Evolutionary conservation across 2,797 vertebrate genomes (phyloP).

Genomic region (Poeciliopsis paucimaculata): DNA sequence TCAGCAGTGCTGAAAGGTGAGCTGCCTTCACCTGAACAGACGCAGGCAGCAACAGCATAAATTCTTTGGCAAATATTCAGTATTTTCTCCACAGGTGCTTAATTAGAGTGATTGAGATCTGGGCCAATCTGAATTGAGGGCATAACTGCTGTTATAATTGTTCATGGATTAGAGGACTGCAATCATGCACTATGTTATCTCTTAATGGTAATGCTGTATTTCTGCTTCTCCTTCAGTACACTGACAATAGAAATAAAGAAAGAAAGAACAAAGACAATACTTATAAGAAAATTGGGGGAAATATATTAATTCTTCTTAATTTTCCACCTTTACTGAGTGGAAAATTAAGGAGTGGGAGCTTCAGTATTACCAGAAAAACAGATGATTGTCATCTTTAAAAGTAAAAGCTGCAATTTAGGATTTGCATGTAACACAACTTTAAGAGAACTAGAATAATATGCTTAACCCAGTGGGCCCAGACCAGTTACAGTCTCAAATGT

Average conservation of each 20-base stretch:
- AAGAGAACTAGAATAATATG: background rate
- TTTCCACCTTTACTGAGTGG: background rate
- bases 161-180: constrained; percentile 14
- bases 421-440: background rate
- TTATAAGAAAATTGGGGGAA: background rate
- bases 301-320: background rate
- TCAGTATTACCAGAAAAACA: background rate
- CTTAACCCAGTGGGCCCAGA: background rate
- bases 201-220: constrained; percentile 5
- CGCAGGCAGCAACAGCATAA: background rate
- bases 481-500: background rate
- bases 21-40: constrained; percentile 8
- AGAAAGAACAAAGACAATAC: background rate
- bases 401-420: background rate
- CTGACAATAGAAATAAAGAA: background rate
- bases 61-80: background rate
- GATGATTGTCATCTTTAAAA: background rate
- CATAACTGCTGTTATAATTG: constrained; percentile 3
- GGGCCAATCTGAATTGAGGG: constrained; percentile 13
- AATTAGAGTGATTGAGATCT: constrained; percentile 25
- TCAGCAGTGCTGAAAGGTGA: constrained; percentile 9
- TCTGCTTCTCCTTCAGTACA: background rate
- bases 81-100: constrained; percentile 27
- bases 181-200: constrained; percentile 4
- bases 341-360: background rate